phyloP scores from a whole-genome alignment of 1,140 invertebrate genomes.

The Aphidius gifuensis region DNA sequence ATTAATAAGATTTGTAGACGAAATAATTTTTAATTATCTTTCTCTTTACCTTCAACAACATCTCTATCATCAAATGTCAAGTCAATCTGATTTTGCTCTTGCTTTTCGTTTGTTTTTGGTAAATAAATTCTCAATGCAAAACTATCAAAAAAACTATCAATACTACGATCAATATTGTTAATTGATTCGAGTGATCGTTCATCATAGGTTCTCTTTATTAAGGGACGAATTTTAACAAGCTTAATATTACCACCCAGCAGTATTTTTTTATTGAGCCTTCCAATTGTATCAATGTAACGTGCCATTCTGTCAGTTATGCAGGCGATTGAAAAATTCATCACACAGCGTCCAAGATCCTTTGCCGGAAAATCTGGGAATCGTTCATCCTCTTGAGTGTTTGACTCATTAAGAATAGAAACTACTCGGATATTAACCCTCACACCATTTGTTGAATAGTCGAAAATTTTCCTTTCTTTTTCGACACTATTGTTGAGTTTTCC shows the following conservation, averaged over 20 bases:
- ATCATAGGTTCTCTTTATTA: conserved; percentile 8
- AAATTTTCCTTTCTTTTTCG: conserved; percentile 34
- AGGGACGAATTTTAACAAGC: conserved; percentile 49
- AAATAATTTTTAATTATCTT: background rate
- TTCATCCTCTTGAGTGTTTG: conserved; percentile 29
- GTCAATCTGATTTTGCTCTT: conserved; percentile 45
- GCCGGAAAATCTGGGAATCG: conserved; percentile 44
- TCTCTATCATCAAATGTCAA: conserved; percentile 44
- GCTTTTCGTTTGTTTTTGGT: conserved; percentile 42
- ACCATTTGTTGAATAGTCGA: conserved; percentile 43
- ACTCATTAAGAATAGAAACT: conserved; percentile 33
- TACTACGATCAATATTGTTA: conserved; percentile 52
- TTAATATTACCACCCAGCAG: conserved; percentile 56
- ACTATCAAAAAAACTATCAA: conserved; percentile 59
- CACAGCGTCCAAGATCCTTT: conserved; percentile 42
- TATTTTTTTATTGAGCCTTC: conserved; percentile 53
- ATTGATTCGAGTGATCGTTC: conserved; percentile 36
- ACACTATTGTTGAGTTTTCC: too few relatives aligned
- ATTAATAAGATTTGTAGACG: background rate
- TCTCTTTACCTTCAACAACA: conserved; percentile 39
- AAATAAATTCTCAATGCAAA: conserved; percentile 53
- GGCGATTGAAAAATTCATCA: conserved; percentile 51
- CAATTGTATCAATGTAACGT: conserved; percentile 53
- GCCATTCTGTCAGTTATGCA: conserved; percentile 57
- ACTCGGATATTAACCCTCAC: conserved; percentile 41